These are phyloP conservation scores for Thunnus thynnus DNA, from an alignment of 2,113 vertebrate species.

Conservation along the genomic window DNA sequence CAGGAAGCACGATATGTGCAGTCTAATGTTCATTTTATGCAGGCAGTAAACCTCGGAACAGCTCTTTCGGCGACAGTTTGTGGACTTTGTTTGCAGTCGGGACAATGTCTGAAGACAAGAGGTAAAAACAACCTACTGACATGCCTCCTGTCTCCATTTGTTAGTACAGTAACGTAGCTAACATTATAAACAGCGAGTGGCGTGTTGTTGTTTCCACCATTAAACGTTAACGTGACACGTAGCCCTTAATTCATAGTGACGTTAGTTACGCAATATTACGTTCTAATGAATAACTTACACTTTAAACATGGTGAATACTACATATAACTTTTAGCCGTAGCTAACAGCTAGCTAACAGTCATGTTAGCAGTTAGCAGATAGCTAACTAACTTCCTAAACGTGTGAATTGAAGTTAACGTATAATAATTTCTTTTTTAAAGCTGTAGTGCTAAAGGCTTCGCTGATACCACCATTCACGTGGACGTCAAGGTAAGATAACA, in stretches of 20 bases:
- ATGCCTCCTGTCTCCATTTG: background rate
- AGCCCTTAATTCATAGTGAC: too few relatives aligned
- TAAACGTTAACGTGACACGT: background rate
- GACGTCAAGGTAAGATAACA: slow-evolving; percentile 78
- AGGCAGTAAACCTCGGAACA: too few relatives aligned
- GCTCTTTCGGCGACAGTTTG: background rate
- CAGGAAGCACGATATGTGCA: slow-evolving; percentile 3
- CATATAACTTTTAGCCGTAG: background rate
- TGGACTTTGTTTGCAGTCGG: background rate
- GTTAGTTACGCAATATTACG: background rate
- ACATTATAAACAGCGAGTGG: background rate
- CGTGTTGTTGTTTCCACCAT: too few relatives aligned
- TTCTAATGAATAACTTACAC: too few relatives aligned
- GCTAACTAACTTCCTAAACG: background rate
- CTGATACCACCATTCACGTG: slow-evolving; percentile 51
- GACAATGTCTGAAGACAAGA: slow-evolving; percentile 52
- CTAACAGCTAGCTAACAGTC: background rate
- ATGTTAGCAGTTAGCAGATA: background rate
- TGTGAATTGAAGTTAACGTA: background rate
- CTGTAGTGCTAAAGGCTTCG: slow-evolving; percentile 19
- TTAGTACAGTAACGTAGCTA: background rate
- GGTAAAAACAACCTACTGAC: slow-evolving; percentile 47
- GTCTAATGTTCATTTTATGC: too few relatives aligned
- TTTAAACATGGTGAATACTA: background rate
- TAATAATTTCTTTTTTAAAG: background rate